phyloP scores from a whole-genome alignment of 2,888 invertebrate genomes.

The Fabriciana adippe region DNA sequence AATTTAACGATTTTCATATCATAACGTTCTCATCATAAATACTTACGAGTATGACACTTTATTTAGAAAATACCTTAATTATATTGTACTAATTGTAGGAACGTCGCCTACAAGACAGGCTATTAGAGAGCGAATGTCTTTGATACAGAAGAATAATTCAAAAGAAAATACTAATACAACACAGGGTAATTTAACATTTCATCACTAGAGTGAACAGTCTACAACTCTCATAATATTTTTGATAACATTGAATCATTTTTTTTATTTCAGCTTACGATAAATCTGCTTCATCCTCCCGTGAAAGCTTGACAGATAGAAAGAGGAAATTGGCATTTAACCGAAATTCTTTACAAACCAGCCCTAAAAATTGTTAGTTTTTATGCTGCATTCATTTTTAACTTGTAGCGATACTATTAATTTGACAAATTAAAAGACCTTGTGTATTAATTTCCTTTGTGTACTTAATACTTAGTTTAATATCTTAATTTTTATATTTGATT shows the following conservation, averaged over 20 bases:
- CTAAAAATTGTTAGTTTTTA: slow-evolving; percentile 24
- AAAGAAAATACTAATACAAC: not conserved
- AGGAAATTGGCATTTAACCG: slow-evolving; percentile 1
- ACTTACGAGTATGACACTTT: no score
- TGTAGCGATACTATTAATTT: no score
- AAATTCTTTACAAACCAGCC: slow-evolving; percentile 6
- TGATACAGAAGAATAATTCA: not conserved
- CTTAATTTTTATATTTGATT: slow-evolving; percentile 41
- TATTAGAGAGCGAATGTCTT: not conserved
- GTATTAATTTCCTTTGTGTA: not conserved
- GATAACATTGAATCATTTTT: no score
- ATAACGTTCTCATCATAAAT: no score
- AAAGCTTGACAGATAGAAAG: slow-evolving; percentile 10
- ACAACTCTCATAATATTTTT: no score
- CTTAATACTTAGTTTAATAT: no score
- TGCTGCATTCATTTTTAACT: no score
- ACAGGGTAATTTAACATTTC: not conserved
- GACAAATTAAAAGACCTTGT: no score
- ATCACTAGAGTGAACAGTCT: no score
- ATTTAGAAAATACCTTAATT: not conserved
- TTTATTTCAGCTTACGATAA: not conserved
- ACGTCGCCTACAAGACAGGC: not conserved
- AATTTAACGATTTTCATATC: no score
- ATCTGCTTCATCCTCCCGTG: slow-evolving; percentile 17
- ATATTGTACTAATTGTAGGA: slow-evolving; percentile 2